These are phyloP conservation scores for Cylindroiulus punctatus DNA, from an alignment of 2,888 invertebrate species.

Conservation along the genomic window DNA sequence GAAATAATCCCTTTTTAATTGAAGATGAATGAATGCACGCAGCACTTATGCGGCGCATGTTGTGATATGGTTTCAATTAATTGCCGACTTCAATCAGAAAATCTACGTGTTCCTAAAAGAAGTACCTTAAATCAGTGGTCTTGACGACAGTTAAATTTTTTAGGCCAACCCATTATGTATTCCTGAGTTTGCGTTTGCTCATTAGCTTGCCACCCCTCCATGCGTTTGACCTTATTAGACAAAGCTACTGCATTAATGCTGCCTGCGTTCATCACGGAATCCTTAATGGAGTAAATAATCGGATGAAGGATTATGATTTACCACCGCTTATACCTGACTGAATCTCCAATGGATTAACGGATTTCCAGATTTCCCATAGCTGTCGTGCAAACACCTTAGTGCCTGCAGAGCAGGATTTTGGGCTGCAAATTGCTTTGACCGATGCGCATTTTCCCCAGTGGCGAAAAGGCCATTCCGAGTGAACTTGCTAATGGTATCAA, in stretches of 20 bases:
- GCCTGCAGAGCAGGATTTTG: neutral
- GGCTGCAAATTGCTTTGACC: neutral
- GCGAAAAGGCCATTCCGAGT: neutral
- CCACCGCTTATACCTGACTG: neutral
- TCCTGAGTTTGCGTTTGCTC: constrained; percentile 16
- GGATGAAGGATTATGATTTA: constrained; percentile 21
- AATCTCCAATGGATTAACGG: constrained; percentile 4
- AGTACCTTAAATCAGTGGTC: neutral
- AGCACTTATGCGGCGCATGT: too few relatives aligned
- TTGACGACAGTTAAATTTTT: neutral
- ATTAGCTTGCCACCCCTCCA: neutral
- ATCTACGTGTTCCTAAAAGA: too few relatives aligned
- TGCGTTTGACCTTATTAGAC: neutral
- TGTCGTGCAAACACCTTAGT: neutral
- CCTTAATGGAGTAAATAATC: constrained; percentile 43
- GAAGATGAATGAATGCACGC: neutral
- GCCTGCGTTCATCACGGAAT: neutral
- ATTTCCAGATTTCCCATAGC: neutral
- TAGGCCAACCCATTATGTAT: constrained; percentile 8
- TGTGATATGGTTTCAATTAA: too few relatives aligned
- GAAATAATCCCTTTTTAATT: neutral
- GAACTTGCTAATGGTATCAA: neutral
- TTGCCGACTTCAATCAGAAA: too few relatives aligned
- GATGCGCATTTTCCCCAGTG: neutral
- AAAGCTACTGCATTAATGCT: neutral